Percentiles rank a stretch among this genome's conserved stretches.
Evolutionary conservation across 2,888 invertebrate species (phyloP).

Genomic region (Atrina japonica): DNA sequence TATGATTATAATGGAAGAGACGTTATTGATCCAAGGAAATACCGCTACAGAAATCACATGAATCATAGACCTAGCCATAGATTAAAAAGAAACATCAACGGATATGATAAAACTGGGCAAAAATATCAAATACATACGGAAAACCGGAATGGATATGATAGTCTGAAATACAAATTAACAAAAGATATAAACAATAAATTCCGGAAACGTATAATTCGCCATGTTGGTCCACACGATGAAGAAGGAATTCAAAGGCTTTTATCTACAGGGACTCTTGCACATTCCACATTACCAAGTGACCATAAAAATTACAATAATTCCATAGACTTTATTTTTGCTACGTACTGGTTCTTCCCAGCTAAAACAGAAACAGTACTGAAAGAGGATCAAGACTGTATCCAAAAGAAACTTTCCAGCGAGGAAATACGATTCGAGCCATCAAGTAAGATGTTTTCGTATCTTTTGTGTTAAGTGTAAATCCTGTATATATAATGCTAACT

Average conservation of each 20-base stretch:
- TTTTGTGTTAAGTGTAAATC: no score
- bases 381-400: conserved; percentile 86
- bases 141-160: background rate
- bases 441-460: conserved; percentile 74
- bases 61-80: no score
- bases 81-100: no score
- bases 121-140: no score
- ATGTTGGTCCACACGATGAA: conserved; percentile 81
- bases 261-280: conserved; percentile 81
- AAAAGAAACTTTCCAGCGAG: conserved; percentile 82
- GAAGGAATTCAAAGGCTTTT: conserved; percentile 80
- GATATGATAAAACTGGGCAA: no score
- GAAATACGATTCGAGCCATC: conserved; percentile 76
- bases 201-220: conserved; percentile 64
- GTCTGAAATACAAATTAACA: background rate
- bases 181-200: background rate
- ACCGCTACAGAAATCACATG: no score
- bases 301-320: conserved; percentile 81
- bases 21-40: background rate
- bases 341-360: conserved; percentile 88
- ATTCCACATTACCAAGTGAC: conserved; percentile 79
- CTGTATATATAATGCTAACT: no score
- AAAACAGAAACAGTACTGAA: conserved; percentile 82
- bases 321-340: conserved; percentile 86
- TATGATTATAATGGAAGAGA: background rate